Evolutionary conservation across 1,140 invertebrate genomes (phyloP).

Genomic region (Schlechtendalia chinensis): DNA sequence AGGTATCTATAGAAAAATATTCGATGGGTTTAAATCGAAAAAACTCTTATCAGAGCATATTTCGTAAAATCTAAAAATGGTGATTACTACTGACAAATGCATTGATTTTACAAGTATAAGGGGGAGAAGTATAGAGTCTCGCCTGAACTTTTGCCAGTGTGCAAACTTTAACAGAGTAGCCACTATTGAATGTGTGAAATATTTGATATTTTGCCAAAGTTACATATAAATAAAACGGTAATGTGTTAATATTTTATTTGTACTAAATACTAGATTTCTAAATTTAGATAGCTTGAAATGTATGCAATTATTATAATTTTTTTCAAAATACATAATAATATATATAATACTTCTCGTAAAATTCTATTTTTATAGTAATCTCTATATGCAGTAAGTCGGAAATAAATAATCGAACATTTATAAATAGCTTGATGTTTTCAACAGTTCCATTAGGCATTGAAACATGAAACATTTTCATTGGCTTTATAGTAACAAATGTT

Average conservation of each 20-base stretch:
- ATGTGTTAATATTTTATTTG: not conserved
- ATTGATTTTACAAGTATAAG: slow-evolving; percentile 24
- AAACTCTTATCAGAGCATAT: slow-evolving; percentile 29
- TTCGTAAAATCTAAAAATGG: not conserved
- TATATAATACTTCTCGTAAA: not conserved
- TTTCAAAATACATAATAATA: not conserved
- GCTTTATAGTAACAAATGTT: no score
- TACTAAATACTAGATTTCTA: not conserved
- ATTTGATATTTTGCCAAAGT: not conserved
- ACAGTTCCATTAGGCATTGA: no score
- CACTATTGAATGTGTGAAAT: slow-evolving; percentile 31
- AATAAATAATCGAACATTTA: no score
- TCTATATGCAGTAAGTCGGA: not conserved
- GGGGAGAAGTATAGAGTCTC: not conserved
- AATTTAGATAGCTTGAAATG: not conserved
- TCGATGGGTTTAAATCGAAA: not conserved
- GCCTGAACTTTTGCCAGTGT: slow-evolving; percentile 39
- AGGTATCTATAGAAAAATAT: not conserved
- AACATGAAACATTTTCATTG: no score
- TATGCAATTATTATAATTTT: not conserved
- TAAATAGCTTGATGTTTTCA: no score
- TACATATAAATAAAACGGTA: slow-evolving; percentile 14
- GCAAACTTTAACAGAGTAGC: slow-evolving; percentile 49
- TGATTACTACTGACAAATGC: slow-evolving; percentile 21
- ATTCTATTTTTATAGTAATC: not conserved